Evolutionary conservation across 30 jellyfish, hydroid and myxozoan genomes (phyloP).

Genomic region (Nemopilema nomurai): DNA sequence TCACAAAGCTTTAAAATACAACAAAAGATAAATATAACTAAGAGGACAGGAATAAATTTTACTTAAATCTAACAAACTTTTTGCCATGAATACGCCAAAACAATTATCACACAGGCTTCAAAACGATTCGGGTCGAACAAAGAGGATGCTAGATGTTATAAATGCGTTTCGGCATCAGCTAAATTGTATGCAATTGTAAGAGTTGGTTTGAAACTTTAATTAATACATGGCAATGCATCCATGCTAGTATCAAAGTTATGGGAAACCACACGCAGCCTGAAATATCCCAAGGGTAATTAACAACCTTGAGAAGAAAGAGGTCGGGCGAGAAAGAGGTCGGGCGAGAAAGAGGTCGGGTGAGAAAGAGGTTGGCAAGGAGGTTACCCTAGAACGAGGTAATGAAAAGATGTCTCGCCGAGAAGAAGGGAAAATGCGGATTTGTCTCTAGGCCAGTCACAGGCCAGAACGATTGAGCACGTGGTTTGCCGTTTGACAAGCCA

Average conservation of each 20-base stretch:
- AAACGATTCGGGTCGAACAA: neutral
- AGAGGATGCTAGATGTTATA: neutral
- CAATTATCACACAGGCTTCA: neutral
- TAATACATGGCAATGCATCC: neutral
- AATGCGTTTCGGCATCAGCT: neutral
- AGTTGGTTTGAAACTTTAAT: neutral
- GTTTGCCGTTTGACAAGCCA: neutral
- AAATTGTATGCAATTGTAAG: neutral
- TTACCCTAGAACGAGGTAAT: neutral
- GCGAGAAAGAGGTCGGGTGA: too few relatives aligned
- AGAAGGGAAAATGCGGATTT: neutral
- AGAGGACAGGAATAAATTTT: neutral
- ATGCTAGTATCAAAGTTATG: neutral
- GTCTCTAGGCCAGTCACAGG: neutral
- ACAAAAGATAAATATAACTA: neutral
- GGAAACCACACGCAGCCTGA: neutral
- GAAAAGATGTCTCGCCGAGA: neutral
- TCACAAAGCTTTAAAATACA: neutral
- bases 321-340: too few relatives aligned
- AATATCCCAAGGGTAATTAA: too few relatives aligned
- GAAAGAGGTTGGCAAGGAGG: neutral
- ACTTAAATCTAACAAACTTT: neutral
- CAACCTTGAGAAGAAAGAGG: too few relatives aligned
- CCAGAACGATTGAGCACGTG: neutral
- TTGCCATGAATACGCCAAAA: neutral